Percentiles rank a stretch among this genome's conserved stretches.
Conservation (phyloP, 2,888 invertebrate species). For the Tachina lurida region DNA sequence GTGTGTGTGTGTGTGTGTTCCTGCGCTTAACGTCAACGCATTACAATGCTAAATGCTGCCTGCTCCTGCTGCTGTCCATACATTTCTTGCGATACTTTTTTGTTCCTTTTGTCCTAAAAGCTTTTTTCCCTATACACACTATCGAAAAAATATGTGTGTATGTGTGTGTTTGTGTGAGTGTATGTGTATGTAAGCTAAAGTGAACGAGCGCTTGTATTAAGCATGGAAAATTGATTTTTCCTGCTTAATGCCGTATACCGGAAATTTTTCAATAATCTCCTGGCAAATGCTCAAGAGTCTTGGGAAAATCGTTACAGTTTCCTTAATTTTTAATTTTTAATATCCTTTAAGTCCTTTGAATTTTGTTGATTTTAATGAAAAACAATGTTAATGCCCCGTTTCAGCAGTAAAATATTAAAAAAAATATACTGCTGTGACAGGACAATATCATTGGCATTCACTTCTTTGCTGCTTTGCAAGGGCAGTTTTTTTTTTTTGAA, state of each 20-base stretch:
- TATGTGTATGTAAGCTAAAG: constrained; percentile 37
- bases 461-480: constrained; percentile 33
- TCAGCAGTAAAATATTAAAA: constrained; percentile 90
- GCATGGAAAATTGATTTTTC: constrained; percentile 82
- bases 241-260: constrained; percentile 77
- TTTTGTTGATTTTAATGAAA: constrained; percentile 73
- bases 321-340: constrained; percentile 34
- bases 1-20: constrained; percentile 16
- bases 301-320: constrained; percentile 16
- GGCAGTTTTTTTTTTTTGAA: constrained; percentile 6
- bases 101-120: constrained; percentile 50
- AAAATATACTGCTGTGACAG: constrained; percentile 97
- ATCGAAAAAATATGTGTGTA: constrained; percentile 22
- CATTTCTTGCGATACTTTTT: constrained; percentile 16
- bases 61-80: constrained; percentile 23
- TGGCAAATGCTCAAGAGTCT: constrained; percentile 50
- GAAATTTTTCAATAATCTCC: constrained; percentile 74
- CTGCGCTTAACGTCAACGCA: constrained; percentile 41
- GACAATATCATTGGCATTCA: constrained; percentile 94
- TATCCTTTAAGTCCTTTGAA: constrained; percentile 5
- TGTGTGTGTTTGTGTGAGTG: constrained; percentile 29
- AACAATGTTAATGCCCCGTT: constrained; percentile 93
- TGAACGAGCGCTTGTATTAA: constrained; percentile 65
- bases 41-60: constrained; percentile 43
- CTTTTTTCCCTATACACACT: constrained; percentile 24